phyloP scores from a whole-genome alignment of 2,113 vertebrate species.

The Emydura subglobosa region DNA sequence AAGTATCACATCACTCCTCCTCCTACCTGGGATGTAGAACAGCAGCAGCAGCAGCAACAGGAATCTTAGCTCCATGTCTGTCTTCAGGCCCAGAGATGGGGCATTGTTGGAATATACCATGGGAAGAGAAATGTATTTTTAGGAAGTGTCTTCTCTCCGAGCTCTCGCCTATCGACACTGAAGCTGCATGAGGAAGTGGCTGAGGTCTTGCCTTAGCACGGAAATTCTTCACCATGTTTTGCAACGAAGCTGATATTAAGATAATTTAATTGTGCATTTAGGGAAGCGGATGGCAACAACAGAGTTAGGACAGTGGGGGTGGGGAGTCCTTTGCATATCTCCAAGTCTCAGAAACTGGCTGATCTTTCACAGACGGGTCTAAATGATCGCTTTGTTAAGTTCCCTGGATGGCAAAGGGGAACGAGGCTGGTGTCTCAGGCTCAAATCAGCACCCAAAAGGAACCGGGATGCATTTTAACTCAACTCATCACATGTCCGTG shows the following conservation, averaged over 20 bases:
- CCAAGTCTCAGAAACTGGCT: neutral
- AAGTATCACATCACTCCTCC: neutral
- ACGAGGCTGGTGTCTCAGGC: neutral
- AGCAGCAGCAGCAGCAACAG: neutral
- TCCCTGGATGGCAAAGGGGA: neutral
- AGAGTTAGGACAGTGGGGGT: accelerated
- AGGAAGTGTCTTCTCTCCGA: accelerated
- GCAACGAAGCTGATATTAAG: neutral
- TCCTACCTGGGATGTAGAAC: constrained; percentile 65
- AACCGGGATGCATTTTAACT: neutral
- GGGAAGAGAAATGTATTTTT: accelerated
- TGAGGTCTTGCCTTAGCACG: neutral
- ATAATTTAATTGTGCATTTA: neutral
- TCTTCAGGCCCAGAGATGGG: neutral
- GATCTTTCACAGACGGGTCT: neutral
- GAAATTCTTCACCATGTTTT: constrained; percentile 14
- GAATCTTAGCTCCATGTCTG: neutral
- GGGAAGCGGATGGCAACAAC: constrained; percentile 23
- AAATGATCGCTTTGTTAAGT: neutral
- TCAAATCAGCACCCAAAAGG: neutral
- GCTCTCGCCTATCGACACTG: neutral
- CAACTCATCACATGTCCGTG: too few relatives aligned
- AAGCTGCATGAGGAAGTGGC: constrained; percentile 13
- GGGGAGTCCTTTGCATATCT: neutral
- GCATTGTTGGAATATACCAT: neutral